Evolutionary conservation across 2,888 invertebrate species (phyloP).

Genomic region (Ennomos quercinarius): DNA sequence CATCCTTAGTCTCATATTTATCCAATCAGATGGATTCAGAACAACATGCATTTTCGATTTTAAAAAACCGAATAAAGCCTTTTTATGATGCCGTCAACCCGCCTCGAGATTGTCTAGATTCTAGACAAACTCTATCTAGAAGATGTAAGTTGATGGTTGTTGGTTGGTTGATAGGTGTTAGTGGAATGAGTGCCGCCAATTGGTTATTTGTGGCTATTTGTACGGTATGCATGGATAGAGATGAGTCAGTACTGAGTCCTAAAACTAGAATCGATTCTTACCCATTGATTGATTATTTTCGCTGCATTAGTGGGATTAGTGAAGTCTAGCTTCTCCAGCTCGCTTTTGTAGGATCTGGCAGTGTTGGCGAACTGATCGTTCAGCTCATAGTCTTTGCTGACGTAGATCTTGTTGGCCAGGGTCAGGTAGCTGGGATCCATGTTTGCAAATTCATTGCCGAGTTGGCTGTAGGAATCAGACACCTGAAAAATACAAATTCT

Average conservation of each 20-base stretch:
- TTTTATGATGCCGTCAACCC: too few relatives aligned
- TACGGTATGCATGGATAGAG: too few relatives aligned
- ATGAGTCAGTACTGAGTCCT: too few relatives aligned
- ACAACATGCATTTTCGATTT: too few relatives aligned
- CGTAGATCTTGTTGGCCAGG: slow-evolving; percentile 59
- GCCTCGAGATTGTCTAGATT: too few relatives aligned
- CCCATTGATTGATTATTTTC: slow-evolving; percentile 51
- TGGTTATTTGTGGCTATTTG: too few relatives aligned
- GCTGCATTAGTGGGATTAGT: slow-evolving; percentile 44
- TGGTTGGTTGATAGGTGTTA: too few relatives aligned
- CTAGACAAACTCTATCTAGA: too few relatives aligned
- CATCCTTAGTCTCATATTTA: background rate
- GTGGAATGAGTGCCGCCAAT: too few relatives aligned
- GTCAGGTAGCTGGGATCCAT: slow-evolving; percentile 53
- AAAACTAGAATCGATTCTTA: slow-evolving; percentile 29
- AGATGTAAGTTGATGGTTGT: too few relatives aligned
- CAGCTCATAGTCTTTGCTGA: slow-evolving; percentile 43
- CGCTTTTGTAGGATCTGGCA: slow-evolving; percentile 47
- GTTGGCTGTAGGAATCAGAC: slow-evolving; percentile 43
- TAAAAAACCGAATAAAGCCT: too few relatives aligned
- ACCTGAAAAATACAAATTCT: slow-evolving; percentile 40
- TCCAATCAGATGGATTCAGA: background rate
- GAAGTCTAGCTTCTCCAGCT: slow-evolving; percentile 53
- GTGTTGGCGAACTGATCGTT: slow-evolving; percentile 42
- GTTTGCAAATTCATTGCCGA: slow-evolving; percentile 46